These are phyloP conservation scores for Dolichopus griseipennis DNA, from an alignment of 2,888 invertebrate species.

Conservation along the genomic window DNA sequence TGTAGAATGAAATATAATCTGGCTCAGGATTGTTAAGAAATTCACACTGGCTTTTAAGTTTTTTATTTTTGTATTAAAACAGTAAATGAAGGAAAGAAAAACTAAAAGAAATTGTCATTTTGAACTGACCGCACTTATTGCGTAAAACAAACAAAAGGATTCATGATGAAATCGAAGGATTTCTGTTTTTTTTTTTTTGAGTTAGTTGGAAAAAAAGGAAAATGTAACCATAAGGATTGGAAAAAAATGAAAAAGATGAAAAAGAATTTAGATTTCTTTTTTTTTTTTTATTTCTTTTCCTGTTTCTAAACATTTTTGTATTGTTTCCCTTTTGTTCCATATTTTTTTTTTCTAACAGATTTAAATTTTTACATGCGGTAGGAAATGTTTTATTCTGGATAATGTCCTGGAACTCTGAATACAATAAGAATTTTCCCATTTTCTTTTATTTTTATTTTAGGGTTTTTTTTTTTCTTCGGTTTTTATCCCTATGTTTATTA, in stretches of 20 bases:
- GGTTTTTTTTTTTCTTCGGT: no score
- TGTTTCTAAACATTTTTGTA: no score
- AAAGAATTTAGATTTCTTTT: not conserved
- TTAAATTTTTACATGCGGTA: not conserved
- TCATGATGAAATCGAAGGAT: not conserved
- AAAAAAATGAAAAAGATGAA: not conserved
- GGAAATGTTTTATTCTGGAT: not conserved
- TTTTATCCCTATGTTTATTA: no score
- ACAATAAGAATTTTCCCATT: no score
- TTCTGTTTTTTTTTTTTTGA: no score
- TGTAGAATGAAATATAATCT: no score
- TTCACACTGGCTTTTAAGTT: not conserved
- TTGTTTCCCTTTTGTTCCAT: not conserved
- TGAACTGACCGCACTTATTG: constrained; percentile 2
- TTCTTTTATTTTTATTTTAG: no score
- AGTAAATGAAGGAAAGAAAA: not conserved
- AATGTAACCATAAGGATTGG: not conserved
- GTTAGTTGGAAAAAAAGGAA: not conserved
- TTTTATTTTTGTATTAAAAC: no score
- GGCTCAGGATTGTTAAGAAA: no score
- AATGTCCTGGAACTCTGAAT: no score
- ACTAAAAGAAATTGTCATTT: not conserved
- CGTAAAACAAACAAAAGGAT: not conserved
- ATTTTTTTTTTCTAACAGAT: not conserved
- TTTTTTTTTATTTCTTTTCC: not conserved